These are phyloP conservation scores for Ferrisia virgata DNA, from an alignment of 2,888 invertebrate species.

Conservation along the genomic window DNA sequence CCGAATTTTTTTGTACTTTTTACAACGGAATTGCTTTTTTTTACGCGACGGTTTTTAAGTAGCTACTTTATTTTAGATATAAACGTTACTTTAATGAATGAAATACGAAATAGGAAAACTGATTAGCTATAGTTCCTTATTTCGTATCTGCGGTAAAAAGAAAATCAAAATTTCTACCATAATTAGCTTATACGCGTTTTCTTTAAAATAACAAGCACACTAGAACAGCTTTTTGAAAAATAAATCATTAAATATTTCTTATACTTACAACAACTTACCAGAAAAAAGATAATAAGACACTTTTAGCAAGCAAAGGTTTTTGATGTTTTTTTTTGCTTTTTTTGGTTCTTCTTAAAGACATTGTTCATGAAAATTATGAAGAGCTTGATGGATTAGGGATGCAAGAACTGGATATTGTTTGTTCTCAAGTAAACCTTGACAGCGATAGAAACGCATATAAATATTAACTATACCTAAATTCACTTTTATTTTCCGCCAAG, in stretches of 20 bases:
- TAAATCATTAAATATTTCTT: background rate
- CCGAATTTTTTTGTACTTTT: background rate
- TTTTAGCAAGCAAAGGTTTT: background rate
- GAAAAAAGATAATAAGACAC: background rate
- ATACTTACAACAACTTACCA: background rate
- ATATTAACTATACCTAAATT: too few species aligned
- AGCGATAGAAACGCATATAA: too few species aligned
- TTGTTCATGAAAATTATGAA: too few species aligned
- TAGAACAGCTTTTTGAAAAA: background rate
- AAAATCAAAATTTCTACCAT: background rate
- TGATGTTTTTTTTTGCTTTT: background rate
- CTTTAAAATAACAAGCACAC: background rate
- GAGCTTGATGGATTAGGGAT: too few species aligned
- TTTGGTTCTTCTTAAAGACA: too few species aligned
- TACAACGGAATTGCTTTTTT: background rate
- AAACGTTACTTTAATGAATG: background rate
- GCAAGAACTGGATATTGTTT: too few species aligned
- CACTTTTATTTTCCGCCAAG: too few species aligned
- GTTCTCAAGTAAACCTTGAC: too few species aligned
- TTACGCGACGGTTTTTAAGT: background rate
- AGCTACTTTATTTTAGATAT: background rate
- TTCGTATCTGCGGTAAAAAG: background rate
- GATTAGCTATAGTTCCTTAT: background rate
- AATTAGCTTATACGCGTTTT: background rate
- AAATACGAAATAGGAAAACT: background rate